Base-by-base conservation (phyloP, 1,140 invertebrate species). In the Brachystomella parvula region DNA sequence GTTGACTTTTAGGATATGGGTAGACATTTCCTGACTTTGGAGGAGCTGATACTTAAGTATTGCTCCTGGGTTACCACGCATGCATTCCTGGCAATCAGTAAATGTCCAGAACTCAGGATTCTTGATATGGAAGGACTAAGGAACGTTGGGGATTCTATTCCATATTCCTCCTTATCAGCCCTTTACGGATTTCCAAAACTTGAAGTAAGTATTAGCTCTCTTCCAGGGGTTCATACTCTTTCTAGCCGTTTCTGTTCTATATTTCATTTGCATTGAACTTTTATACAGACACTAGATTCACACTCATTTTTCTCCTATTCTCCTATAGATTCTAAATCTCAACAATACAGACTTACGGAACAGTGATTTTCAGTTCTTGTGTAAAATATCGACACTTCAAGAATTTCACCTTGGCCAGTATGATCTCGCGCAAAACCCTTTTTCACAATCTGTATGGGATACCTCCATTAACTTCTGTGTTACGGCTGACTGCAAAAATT, bases 31-130 rank as follows among this genome's bases (percentile, higher is more conserved):
- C 32, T 19, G 19, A 21, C 39, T 2, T 77, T 80, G 57, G 73
- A 85, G 83, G 79, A 82, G 53, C 75, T 89, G 35, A 83, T 86
- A 73, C 77, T 89, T 30, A 84, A 83, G 35, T 79, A 84, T 66
- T 87, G 86, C 74, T 76, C 79, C n/a, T 89, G 87, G 87, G 81
- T 89, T 71, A 82, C 84, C 59, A 82, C 85, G 0, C 85, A 87
- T 71, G 82, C 84, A 17, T 76, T 89, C 9, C 77, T 89, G 75
- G 81, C 84, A 28, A 79, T 89, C 1, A 88, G 86, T 74, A 89
- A 89, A 80, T 76, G 87, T 71, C 77, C 79, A 2, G 75, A 78
- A 29, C 77, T 89, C 3, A 80, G 80, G 33, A 79, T 82, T 61
- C 77, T 89, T 1, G 77, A 79, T 69, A 71, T 87, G 31, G 77